A percentile compares a stretch with the other conserved stretches of the same genome.
These are phyloP conservation scores for Ictalurus punctatus DNA, from an alignment of 2,113 vertebrate genomes.

Conservation along the genomic window DNA sequence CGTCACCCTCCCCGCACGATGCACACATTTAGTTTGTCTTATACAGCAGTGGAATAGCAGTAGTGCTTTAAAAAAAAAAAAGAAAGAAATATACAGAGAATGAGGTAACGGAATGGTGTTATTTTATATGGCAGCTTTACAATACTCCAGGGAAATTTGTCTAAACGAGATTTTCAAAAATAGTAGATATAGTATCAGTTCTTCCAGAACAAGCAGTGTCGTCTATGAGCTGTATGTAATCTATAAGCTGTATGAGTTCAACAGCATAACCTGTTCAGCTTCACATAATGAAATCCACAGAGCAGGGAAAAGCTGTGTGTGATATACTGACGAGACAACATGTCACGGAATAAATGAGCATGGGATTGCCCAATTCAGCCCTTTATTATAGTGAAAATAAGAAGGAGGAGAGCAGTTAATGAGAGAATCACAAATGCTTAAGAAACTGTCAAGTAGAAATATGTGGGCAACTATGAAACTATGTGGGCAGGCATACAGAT, in stretches of 20 bases:
- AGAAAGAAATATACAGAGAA: not conserved
- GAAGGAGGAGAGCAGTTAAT: conserved; percentile 11
- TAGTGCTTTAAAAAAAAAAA: no score
- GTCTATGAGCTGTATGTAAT: not conserved
- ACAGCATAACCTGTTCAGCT: not conserved
- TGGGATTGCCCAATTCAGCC: conserved; percentile 25
- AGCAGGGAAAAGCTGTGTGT: not conserved
- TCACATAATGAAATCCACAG: conserved; percentile 27
- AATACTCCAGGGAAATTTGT: conserved; percentile 4
- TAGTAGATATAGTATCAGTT: not conserved
- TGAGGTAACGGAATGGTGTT: not conserved
- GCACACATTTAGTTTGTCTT: conserved; percentile 1
- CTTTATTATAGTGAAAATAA: conserved; percentile 34
- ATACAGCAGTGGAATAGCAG: not conserved
- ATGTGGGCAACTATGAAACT: not conserved
- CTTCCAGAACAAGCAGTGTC: not conserved
- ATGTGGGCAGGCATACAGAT: conserved; percentile 9
- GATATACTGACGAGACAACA: conserved; percentile 4
- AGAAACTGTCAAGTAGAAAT: not conserved
- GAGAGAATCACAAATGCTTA: conserved; percentile 19
- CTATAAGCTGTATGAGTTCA: not conserved
- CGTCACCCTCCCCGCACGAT: not conserved
- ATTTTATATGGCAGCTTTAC: not conserved
- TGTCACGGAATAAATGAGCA: conserved; percentile 24
- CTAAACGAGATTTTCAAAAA: not conserved